A percentile compares a stretch with the other conserved stretches of the same genome.
Evolutionary conservation across 2,113 vertebrate species (phyloP).

Genomic region (Psittacara wagleri): DNA sequence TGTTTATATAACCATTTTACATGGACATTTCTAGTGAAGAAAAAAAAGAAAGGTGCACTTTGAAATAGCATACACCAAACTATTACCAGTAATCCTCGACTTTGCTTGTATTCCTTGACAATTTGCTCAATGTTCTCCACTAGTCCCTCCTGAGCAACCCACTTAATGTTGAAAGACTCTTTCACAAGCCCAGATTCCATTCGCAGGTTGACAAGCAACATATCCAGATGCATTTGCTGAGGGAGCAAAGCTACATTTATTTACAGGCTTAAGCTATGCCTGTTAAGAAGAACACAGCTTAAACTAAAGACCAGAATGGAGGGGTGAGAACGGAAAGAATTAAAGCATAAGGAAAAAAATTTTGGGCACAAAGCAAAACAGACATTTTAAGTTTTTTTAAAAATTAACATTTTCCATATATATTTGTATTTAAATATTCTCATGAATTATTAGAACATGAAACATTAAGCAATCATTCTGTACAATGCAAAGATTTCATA

Average conservation of each 20-base stretch:
- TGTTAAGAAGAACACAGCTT: not conserved
- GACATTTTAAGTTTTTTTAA: not conserved
- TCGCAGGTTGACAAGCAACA: slow-evolving; percentile 79
- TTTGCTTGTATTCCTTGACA: slow-evolving; percentile 83
- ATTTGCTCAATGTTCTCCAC: slow-evolving; percentile 83
- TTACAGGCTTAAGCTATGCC: not conserved
- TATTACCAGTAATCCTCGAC: slow-evolving; percentile 83
- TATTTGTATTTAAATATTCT: not conserved
- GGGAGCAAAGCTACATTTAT: not conserved
- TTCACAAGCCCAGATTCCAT: slow-evolving; percentile 80
- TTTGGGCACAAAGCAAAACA: not conserved
- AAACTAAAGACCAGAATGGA: not conserved
- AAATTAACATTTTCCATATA: not conserved
- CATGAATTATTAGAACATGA: not conserved
- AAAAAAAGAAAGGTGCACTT: not conserved
- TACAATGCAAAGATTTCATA: not conserved
- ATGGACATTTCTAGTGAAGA: not conserved
- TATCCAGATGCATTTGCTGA: slow-evolving; percentile 83
- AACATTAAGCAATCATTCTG: not conserved
- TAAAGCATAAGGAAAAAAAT: not conserved
- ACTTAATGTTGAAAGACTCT: slow-evolving; percentile 82
- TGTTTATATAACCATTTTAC: not conserved
- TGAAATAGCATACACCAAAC: not conserved
- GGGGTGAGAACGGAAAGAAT: not conserved
- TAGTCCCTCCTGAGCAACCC: slow-evolving; percentile 84